Evolutionary conservation across 2,113 vertebrate species (phyloP).

Genomic region (Blennius ocellaris): DNA sequence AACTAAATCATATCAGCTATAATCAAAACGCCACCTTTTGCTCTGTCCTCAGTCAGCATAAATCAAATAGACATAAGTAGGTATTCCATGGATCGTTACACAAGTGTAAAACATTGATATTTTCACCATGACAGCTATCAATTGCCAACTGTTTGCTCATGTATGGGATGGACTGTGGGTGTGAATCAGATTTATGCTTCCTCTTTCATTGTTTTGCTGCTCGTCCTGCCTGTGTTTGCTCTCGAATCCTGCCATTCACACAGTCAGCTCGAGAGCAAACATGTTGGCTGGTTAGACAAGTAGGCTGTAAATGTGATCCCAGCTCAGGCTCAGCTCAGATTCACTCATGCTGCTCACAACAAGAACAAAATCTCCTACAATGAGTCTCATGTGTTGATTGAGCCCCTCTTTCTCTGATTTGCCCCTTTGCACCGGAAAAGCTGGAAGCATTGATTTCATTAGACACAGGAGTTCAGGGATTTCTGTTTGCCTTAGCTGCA

Average conservation of each 20-base stretch:
- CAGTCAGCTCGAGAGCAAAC: slow-evolving; percentile 35
- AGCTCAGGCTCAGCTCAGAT: slow-evolving; percentile 11
- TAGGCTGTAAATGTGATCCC: slow-evolving; percentile 9
- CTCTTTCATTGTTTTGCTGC: slow-evolving; percentile 21
- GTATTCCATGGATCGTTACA: background rate
- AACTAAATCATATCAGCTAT: too few species aligned
- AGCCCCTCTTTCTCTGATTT: slow-evolving; percentile 56
- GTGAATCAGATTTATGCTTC: slow-evolving; percentile 37
- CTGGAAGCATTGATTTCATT: slow-evolving; percentile 81
- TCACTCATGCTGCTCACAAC: background rate
- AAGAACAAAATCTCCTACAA: slow-evolving; percentile 17
- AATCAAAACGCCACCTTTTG: too few species aligned
- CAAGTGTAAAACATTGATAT: background rate
- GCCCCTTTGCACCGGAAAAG: slow-evolving; percentile 68
- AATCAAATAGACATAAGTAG: too few species aligned
- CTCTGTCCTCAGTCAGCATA: too few species aligned
- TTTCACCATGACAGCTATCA: background rate
- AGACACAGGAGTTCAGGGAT: slow-evolving; percentile 76
- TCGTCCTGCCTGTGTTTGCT: slow-evolving; percentile 43
- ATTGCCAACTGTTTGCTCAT: slow-evolving; percentile 5
- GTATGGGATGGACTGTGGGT: background rate
- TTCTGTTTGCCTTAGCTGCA: slow-evolving; percentile 84
- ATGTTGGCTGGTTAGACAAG: background rate
- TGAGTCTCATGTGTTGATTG: slow-evolving; percentile 46
- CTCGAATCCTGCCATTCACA: slow-evolving; percentile 42